These are phyloP conservation scores for Antheraea yamamai DNA, from an alignment of 2,888 invertebrate genomes.

Conservation along the genomic window DNA sequence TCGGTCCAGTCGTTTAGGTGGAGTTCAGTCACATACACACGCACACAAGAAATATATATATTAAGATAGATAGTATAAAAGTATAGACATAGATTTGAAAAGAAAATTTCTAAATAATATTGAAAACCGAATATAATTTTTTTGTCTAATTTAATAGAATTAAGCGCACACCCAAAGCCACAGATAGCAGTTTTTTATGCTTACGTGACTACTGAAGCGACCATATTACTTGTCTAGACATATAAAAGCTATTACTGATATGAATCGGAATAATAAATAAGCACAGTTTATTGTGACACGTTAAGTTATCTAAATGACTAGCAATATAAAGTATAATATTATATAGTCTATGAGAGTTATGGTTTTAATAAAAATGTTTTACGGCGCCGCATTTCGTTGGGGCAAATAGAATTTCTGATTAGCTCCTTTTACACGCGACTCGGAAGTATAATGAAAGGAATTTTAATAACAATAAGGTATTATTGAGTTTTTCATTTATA, in stretches of 20 bases:
- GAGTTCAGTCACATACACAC: too few relatives aligned
- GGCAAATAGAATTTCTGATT: constrained; percentile 1
- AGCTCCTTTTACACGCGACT: neutral
- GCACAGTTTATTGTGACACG: neutral
- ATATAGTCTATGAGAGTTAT: neutral
- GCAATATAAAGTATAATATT: neutral
- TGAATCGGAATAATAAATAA: neutral
- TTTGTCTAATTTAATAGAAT: too few relatives aligned
- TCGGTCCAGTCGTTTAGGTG: too few relatives aligned
- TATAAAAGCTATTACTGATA: neutral
- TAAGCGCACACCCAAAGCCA: too few relatives aligned
- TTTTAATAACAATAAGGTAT: constrained; percentile 3
- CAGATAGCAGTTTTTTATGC: too few relatives aligned
- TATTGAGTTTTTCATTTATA: neutral
- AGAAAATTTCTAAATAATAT: too few relatives aligned
- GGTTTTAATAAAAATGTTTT: constrained; percentile 10
- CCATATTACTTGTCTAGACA: neutral
- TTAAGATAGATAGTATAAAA: too few relatives aligned
- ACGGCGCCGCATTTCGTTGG: neutral
- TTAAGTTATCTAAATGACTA: neutral
- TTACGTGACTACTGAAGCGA: too few relatives aligned
- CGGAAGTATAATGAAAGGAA: neutral
- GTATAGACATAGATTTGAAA: too few relatives aligned
- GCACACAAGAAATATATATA: too few relatives aligned
- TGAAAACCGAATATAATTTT: too few relatives aligned